Evolutionary conservation across 2,797 vertebrate genomes (phyloP).

Genomic region (Poecilia gillii): DNA sequence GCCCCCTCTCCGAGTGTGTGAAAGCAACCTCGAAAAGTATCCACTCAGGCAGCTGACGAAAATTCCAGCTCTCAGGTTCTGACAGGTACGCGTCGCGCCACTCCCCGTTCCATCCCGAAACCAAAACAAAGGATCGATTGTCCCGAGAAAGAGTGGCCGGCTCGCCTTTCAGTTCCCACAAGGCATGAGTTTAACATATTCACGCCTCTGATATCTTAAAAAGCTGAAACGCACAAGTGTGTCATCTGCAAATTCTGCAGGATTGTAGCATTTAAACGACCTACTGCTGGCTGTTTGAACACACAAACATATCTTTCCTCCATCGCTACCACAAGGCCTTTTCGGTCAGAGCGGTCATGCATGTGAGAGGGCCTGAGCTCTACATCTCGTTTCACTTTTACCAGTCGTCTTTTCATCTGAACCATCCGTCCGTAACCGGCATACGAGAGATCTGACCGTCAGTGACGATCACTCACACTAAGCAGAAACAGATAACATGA

Average conservation of each 20-base stretch:
- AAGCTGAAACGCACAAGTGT: background rate
- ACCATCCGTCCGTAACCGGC: slow-evolving; percentile 11
- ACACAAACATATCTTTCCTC: background rate
- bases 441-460: slow-evolving; percentile 28
- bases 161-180: slow-evolving; percentile 69
- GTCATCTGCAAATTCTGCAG: background rate
- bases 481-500: background rate
- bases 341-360: slow-evolving; percentile 31
- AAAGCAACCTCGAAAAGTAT: slow-evolving; percentile 44
- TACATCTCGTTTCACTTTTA: slow-evolving; percentile 45
- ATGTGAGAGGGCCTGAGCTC: slow-evolving; percentile 25
- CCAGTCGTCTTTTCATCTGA: background rate
- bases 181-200: slow-evolving; percentile 47
- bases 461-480: background rate
- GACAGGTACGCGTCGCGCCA: slow-evolving; percentile 52
- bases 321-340: background rate
- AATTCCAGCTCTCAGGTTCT: slow-evolving; percentile 60
- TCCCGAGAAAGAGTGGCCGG: slow-evolving; percentile 52
- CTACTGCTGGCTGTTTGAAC: background rate
- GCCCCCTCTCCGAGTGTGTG: background rate
- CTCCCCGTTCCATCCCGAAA: slow-evolving; percentile 47
- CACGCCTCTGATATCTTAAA: slow-evolving; percentile 24
- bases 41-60: slow-evolving; percentile 48
- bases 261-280: background rate
- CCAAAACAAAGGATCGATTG: slow-evolving; percentile 76